Percentiles rank a stretch among this genome's conserved stretches.
Evolutionary conservation across 2,113 vertebrate species (phyloP).

Genomic region (Todiramphus chloris): DNA sequence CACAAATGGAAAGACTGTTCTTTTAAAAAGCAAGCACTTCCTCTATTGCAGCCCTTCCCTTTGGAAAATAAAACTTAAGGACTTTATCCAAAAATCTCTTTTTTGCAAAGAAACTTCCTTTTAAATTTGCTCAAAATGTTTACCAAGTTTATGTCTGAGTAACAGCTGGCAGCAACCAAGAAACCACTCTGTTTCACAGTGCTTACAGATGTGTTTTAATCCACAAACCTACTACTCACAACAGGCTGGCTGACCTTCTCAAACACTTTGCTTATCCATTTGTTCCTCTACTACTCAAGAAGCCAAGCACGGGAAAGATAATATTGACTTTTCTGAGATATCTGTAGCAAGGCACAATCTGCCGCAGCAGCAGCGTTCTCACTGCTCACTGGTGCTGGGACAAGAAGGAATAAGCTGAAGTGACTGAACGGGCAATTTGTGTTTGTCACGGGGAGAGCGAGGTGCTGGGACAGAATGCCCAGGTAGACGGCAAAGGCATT

Average conservation of each 20-base stretch:
- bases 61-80: background rate
- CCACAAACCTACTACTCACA: background rate
- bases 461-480: background rate
- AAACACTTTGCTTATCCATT: background rate
- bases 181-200: background rate
- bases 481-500: background rate
- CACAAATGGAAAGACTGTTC: background rate
- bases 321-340: background rate
- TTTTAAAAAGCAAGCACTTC: background rate
- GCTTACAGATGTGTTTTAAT: background rate
- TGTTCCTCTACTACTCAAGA: background rate
- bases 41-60: background rate
- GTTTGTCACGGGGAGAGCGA: background rate
- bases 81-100: background rate
- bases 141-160: background rate
- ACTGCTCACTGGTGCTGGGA: background rate
- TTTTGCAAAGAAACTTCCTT: background rate
- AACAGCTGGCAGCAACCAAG: background rate
- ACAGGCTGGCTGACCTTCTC: background rate
- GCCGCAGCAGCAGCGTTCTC: rapidly evolving
- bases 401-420: background rate
- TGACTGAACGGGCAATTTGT: background rate
- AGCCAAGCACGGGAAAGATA: background rate
- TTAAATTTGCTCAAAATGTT: background rate
- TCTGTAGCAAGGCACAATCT: background rate